A percentile compares a stretch with the other conserved stretches of the same genome.
Conservation (phyloP, 1,140 invertebrate genomes). For the Leptopilina clavipes region DNA sequence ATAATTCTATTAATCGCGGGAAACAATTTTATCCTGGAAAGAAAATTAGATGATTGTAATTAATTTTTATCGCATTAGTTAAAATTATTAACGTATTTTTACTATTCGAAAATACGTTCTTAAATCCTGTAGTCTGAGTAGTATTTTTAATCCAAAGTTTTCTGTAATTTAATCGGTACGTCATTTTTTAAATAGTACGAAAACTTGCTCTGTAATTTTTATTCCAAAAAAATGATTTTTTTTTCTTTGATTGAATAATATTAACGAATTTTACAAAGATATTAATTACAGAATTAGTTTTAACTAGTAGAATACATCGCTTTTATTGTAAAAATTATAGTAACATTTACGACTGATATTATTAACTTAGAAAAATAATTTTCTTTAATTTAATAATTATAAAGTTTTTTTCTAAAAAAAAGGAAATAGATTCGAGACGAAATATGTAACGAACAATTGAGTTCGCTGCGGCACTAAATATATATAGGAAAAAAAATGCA, state of each 20-base stretch:
- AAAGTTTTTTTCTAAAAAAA: too few relatives aligned
- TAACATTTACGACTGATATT: neutral
- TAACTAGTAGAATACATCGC: neutral
- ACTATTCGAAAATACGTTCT: neutral
- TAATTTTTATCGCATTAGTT: too few relatives aligned
- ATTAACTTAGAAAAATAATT: neutral
- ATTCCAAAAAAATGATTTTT: neutral
- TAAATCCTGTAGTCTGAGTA: neutral
- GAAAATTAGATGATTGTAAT: too few relatives aligned
- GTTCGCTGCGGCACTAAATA: conserved; percentile 3
- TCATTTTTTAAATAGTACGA: neutral
- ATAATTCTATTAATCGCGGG: too few relatives aligned
- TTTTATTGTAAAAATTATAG: neutral
- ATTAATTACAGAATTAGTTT: neutral
- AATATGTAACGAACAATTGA: neutral
- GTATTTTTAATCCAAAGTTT: neutral
- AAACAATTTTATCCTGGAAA: too few relatives aligned
- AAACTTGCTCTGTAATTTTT: conserved; percentile 15
- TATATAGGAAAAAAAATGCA: neutral
- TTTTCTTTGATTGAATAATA: too few relatives aligned
- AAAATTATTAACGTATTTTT: too few relatives aligned
- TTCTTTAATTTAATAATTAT: neutral
- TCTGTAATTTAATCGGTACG: neutral
- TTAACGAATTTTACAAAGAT: neutral
- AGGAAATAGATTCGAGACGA: neutral